Evolutionary conservation across 2,888 invertebrate genomes (phyloP).

Genomic region (Drosophila suboccidentalis): DNA sequence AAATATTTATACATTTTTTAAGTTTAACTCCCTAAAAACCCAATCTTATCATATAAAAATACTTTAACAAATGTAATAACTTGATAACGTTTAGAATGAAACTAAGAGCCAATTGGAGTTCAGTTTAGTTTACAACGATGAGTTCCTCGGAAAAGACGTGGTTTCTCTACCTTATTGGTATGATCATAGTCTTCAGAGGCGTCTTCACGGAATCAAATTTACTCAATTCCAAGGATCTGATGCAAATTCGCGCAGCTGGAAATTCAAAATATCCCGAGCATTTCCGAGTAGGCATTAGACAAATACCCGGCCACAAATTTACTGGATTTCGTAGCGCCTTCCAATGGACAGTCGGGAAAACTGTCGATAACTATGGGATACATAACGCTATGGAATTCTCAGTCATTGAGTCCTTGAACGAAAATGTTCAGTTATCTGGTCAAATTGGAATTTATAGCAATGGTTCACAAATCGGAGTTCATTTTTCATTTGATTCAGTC

Average conservation of each 20-base stretch:
- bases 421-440: neutral
- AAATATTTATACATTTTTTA: neutral
- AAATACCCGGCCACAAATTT: neutral
- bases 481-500: neutral
- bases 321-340: constrained; percentile 21
- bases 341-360: constrained; percentile 21
- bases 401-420: neutral
- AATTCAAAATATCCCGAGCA: neutral
- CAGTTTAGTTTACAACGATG: constrained; percentile 12
- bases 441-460: constrained; percentile 19
- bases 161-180: neutral
- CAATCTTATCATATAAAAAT: neutral
- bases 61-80: neutral
- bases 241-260: no score
- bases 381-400: constrained; percentile 11
- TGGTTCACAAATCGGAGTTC: constrained; percentile 1
- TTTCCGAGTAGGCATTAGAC: neutral
- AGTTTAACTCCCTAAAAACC: neutral
- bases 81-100: neutral
- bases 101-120: neutral
- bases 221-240: neutral
- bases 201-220: neutral
- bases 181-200: neutral
- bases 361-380: neutral
- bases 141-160: neutral